Percentiles rank a stretch among this genome's conserved stretches.
Evolutionary conservation across 2,888 invertebrate species (phyloP).

Genomic region (Drosophila buzzatii): DNA sequence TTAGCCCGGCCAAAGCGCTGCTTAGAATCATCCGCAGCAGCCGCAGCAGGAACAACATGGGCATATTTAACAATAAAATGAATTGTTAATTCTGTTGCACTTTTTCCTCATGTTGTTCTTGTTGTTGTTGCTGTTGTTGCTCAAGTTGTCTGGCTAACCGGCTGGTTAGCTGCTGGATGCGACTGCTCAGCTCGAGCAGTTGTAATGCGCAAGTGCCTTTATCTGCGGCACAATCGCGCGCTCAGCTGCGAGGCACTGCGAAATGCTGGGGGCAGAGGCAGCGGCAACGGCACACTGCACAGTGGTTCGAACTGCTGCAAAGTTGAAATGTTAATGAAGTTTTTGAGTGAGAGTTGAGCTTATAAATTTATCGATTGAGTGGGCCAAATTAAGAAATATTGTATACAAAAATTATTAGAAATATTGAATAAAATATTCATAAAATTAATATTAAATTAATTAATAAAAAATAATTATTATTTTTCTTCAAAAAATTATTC

Average conservation of each 20-base stretch:
- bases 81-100: conserved; percentile 79
- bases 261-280: conserved; percentile 30
- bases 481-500: no score
- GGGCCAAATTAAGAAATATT: no score
- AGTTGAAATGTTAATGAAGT: background rate
- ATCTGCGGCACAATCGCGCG: conserved; percentile 75
- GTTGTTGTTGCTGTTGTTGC: conserved; percentile 19
- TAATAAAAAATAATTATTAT: no score
- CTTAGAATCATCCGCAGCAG: conserved; percentile 44
- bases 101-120: conserved; percentile 47
- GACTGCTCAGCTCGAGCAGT: conserved; percentile 50
- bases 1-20: conserved; percentile 57
- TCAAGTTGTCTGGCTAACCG: conserved; percentile 29
- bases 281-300: conserved; percentile 24
- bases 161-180: conserved; percentile 29
- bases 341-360: background rate
- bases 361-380: no score
- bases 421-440: background rate
- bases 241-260: conserved; percentile 46
- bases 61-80: conserved; percentile 80
- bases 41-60: background rate
- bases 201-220: conserved; percentile 80
- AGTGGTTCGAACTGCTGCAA: conserved; percentile 24
- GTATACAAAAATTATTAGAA: background rate
- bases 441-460: no score